Conservation (phyloP, 2,888 invertebrate species). For the Neuroscelio doddi region DNA sequence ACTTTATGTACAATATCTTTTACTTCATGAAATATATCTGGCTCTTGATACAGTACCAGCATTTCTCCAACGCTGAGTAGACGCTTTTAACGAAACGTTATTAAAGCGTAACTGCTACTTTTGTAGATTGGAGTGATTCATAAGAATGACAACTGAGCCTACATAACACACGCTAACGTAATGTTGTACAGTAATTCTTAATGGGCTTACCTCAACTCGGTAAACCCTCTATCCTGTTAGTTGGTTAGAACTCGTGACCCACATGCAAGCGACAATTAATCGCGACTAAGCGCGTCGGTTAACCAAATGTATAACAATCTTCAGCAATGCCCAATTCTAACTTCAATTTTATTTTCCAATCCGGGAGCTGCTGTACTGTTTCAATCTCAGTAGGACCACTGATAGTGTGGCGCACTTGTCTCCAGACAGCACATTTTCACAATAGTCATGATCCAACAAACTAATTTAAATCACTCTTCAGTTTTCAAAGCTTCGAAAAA, state of each 20-base stretch:
- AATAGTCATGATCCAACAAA: not conserved
- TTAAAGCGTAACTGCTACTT: too few relatives aligned
- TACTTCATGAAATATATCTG: too few relatives aligned
- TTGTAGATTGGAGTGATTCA: too few relatives aligned
- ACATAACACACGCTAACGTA: constrained; percentile 15
- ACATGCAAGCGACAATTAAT: constrained; percentile 68
- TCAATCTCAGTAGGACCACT: constrained; percentile 7
- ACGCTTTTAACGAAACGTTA: too few relatives aligned
- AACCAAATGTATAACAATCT: constrained; percentile 29
- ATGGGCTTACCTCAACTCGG: constrained; percentile 67
- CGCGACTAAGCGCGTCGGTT: constrained; percentile 51
- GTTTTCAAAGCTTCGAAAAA: too few relatives aligned
- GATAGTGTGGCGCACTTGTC: not conserved
- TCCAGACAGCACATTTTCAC: not conserved
- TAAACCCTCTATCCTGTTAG: constrained; percentile 69
- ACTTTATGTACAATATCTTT: too few relatives aligned
- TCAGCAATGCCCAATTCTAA: not conserved
- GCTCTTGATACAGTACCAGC: too few relatives aligned
- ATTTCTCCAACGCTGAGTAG: too few relatives aligned
- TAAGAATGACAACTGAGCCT: constrained; percentile 6
- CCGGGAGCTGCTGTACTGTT: not conserved
- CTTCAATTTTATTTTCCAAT: not conserved
- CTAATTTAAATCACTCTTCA: not conserved
- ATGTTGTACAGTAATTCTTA: constrained; percentile 52
- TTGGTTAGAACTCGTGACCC: constrained; percentile 68